Percentiles rank a stretch among this genome's conserved stretches.
Evolutionary conservation across 2,113 vertebrate species (phyloP).

Genomic region (Malurus melanocephalus): DNA sequence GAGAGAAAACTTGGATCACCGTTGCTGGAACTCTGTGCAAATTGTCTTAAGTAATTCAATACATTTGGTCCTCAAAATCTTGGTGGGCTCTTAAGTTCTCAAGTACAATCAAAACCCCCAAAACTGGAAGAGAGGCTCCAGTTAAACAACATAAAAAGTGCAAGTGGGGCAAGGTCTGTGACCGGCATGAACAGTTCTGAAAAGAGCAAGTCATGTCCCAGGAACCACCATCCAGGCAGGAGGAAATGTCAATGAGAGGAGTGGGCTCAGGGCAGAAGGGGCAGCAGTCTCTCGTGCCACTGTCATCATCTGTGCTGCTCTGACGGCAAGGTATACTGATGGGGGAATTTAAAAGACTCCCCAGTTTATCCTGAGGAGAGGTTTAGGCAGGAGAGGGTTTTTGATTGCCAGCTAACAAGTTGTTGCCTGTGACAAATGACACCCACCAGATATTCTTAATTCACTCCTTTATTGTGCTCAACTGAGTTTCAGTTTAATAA

Average conservation of each 20-base stretch:
- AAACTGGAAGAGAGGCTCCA: neutral
- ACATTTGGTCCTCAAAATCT: neutral
- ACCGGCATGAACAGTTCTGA: neutral
- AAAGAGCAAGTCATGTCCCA: neutral
- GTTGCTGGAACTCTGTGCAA: neutral
- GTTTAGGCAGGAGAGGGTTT: neutral
- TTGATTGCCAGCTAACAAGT: neutral
- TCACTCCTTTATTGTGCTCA: neutral
- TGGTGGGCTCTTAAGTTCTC: neutral
- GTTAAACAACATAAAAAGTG: neutral
- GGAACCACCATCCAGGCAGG: fast-evolving
- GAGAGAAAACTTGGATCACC: neutral
- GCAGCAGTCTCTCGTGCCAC: fast-evolving
- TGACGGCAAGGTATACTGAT: neutral
- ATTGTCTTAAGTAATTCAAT: neutral
- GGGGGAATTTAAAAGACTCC: neutral
- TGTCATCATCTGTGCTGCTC: neutral
- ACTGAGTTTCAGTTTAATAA: neutral
- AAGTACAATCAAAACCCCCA: no score
- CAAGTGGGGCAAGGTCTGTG: neutral
- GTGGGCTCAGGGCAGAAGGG: neutral
- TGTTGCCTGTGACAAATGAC: neutral
- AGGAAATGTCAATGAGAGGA: neutral
- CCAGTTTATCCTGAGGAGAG: neutral
- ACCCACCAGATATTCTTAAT: neutral